Base-by-base conservation (phyloP, 2,113 vertebrate species). In the Saccopteryx leptura region DNA sequence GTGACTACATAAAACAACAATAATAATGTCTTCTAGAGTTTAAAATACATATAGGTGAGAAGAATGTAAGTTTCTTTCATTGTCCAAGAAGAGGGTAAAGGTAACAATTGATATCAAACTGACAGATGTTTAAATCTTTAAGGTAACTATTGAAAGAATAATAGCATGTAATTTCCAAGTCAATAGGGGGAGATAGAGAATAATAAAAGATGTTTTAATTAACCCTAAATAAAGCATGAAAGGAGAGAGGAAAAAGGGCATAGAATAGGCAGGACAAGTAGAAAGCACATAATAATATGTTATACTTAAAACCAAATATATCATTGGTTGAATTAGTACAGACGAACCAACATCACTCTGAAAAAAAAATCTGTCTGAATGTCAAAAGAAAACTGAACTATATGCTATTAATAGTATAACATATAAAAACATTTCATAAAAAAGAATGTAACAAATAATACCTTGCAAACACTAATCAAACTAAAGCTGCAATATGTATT, bases 381-480 rank as follows among this genome's bases (percentile, higher is more conserved):
- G n/a, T 72, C 56, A 92, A 33, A 69, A 68, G 33, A 80, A 91
- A 95, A 78, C 15, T 24, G 48, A 94, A n/a, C 58, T 66, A 79
- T 21, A 65, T 60, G 2, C 23, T 66, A 74, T 52, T 60, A 88
- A 75, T 19, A 84, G 23, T 52, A 69, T 52, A 71, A 84, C 7
- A 88, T 54, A 75, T 10, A 86, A 48, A 90, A 90, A 87, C 75
- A 68, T 1, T 91, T n/a, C 90, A 92, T 96, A 58, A 83, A 93
- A 83, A 86, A 94, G 56, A 90, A 75, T 52, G 10, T 63, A 97
- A 91, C 58, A 93, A 90, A 83, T 80, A 23, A 68, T 39, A 79
- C 10, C 66, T 90, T 74, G 19, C 17, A 90, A 87, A 72, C 72
- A 56, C 58, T 63, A 46, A 83, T 91, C 19, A 83, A 80, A 92